phyloP scores from a whole-genome alignment of 2,797 vertebrate species.

The Potorous gilbertii region DNA sequence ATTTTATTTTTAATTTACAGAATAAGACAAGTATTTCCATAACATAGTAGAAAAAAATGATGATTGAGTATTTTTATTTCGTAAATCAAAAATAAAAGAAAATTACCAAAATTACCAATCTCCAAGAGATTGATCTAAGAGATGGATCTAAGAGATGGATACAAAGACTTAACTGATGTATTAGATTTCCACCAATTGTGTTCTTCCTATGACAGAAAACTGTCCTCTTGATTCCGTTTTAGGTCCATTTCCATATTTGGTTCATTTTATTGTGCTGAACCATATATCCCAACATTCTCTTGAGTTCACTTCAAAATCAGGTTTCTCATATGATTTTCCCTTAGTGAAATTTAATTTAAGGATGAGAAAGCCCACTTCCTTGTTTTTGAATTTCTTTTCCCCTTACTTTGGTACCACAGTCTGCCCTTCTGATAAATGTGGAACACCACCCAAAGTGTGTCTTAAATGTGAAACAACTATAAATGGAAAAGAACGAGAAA shows the following conservation, averaged over 20 bases:
- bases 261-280: no score
- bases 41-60: neutral
- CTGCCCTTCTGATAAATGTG: constrained; percentile 53
- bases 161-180: neutral
- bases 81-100: neutral
- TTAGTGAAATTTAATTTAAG: constrained; percentile 45
- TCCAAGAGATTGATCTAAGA: neutral
- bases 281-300: no score
- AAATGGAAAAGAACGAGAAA: constrained; percentile 12
- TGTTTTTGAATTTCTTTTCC: constrained; percentile 25
- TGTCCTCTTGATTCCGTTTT: no score
- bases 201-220: neutral
- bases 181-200: neutral
- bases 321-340: constrained; percentile 37
- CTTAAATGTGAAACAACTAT: constrained; percentile 25
- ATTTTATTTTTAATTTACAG: neutral
- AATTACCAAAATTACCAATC: no score
- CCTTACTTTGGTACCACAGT: constrained; percentile 18
- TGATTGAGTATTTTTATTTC: neutral
- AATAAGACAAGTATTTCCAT: neutral
- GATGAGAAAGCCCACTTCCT: neutral
- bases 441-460: constrained; percentile 27
- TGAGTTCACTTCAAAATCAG: constrained; percentile 12
- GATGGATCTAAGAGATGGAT: neutral
- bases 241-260: no score